Evolutionary conservation across 2,888 invertebrate species (phyloP), one percentile per base, ranked within the genome.

Genomic region (Drosophila emarginata): DNA sequence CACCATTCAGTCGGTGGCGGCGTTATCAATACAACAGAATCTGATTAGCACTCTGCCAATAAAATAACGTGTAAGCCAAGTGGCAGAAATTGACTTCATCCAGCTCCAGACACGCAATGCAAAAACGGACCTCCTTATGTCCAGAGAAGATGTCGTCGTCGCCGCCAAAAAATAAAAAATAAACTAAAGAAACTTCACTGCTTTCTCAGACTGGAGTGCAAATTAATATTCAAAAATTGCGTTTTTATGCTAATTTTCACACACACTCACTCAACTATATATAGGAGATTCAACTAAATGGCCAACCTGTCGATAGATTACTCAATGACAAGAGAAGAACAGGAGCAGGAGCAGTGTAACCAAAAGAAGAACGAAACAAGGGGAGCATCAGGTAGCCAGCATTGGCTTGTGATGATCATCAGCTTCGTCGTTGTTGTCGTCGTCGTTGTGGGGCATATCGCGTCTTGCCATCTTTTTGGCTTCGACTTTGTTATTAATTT

Each of bases 201-300:
- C 45, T 21, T 45, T 45, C 45, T 45, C 45, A 45, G 45, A 73
- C 69, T 53, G 74, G 61, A 59, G 28, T 78, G 76, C 84, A 81
- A 85, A 90, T 90, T 90, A 90, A 90, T 90, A 90, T 91, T 91
- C 90, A 86, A 90, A 91, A 90, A 91, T 91, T 90, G 91, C 91
- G 90, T 91, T 91, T 91, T 91, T 90, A 90, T 90, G 90, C 89
- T 87, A 90, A 90, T 90, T 90, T 87, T 81, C 86, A 81, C 89
- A 81, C 74, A 76, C 57, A 59, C 26, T 32, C 57, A 59, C 26
- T 32, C 23, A 23, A n/a, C 52, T n/a, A 37, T 51, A 52, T 60
- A 52, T 50, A 26, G 21, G 61, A 50, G 56, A 61, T 40, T 53
- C 56, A 68, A 67, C 74, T 75, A 77, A 80, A 80, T 86, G 76